Conservation (phyloP, 2,113 vertebrate genomes). For the Macrotus californicus region DNA sequence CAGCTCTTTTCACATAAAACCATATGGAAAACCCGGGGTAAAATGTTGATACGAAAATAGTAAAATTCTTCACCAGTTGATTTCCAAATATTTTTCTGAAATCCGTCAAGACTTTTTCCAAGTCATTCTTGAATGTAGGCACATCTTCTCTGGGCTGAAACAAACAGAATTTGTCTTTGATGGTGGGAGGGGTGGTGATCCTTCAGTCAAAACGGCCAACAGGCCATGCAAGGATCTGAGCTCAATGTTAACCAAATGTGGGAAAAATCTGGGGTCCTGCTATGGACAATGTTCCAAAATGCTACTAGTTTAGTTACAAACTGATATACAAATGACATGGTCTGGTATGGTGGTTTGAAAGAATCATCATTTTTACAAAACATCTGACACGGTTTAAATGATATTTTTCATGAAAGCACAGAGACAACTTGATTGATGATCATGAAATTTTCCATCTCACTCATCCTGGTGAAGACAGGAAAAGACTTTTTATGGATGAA, state of each 20-base stretch:
- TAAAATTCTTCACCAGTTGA: background rate
- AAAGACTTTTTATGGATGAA: background rate
- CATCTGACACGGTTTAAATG: constrained; percentile 8
- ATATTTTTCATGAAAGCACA: background rate
- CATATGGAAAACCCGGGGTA: background rate
- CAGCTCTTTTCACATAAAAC: background rate
- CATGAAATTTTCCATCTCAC: background rate
- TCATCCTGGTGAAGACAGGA: background rate
- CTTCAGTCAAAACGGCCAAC: constrained; percentile 23
- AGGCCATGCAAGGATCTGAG: background rate
- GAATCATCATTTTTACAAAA: background rate
- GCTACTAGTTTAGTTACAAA: constrained; percentile 39
- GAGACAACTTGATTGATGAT: constrained; percentile 15
- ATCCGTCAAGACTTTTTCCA: background rate
- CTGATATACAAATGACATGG: constrained; percentile 48
- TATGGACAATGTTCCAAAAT: constrained; percentile 25
- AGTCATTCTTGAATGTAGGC: background rate
- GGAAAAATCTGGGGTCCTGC: constrained; percentile 22
- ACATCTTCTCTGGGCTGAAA: background rate
- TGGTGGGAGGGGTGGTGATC: background rate
- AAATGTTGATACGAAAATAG: background rate
- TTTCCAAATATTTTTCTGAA: constrained; percentile 38
- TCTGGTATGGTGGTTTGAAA: constrained; percentile 32
- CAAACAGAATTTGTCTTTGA: background rate
- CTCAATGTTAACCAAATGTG: constrained; percentile 31